phyloP scores from a whole-genome alignment of 2,888 invertebrate species.

The Diarsia brunnea region DNA sequence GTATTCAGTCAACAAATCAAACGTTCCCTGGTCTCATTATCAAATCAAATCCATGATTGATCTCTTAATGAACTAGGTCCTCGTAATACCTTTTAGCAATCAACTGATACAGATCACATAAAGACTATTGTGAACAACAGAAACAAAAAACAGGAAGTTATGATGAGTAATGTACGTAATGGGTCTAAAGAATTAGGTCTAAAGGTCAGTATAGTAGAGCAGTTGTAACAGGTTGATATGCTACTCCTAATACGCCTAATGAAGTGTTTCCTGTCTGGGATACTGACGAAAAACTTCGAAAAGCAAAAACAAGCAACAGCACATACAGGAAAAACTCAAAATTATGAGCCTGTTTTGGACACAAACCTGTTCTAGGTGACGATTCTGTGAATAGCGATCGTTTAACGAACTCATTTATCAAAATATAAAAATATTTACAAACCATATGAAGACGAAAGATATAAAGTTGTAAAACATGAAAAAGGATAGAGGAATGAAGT shows the following conservation, averaged over 20 bases:
- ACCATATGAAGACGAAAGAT: not conserved
- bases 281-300: slow-evolving; percentile 8
- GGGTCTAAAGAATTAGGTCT: slow-evolving; percentile 46
- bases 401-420: slow-evolving; percentile 7
- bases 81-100: not conserved
- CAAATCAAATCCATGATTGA: not conserved
- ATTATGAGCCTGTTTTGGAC: not conserved
- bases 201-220: slow-evolving; percentile 50
- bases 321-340: not conserved
- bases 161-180: slow-evolving; percentile 23
- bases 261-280: slow-evolving; percentile 26
- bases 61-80: not conserved
- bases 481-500: not conserved
- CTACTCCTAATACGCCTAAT: slow-evolving; percentile 46
- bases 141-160: slow-evolving; percentile 46
- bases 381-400: not conserved
- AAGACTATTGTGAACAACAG: not conserved
- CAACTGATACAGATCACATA: not conserved
- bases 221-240: slow-evolving; percentile 56
- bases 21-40: not conserved
- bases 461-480: not conserved
- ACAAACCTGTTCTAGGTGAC: slow-evolving; percentile 2
- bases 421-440: not conserved
- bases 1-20: not conserved
- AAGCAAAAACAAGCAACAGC: not conserved